Evolutionary conservation across 1,140 invertebrate genomes (phyloP), one percentile per base, ranked within the genome.

Genomic region (Eueides isabella): DNA sequence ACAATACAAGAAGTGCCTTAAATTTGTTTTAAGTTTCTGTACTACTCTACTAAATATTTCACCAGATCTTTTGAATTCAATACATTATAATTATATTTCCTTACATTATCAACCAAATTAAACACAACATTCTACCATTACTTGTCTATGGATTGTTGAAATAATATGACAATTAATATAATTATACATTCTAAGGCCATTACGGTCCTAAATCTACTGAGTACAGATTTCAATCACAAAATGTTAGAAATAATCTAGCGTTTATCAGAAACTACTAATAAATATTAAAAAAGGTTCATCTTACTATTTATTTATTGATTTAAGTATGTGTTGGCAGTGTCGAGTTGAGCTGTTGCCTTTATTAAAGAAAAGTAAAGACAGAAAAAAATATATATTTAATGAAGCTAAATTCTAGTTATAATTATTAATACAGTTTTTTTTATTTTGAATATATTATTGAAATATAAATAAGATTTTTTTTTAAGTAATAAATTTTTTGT

Each of bases 161-260:
- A 26, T 55, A 55, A 55, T 23, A 23, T 55, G 48, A 55, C 48
- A 55, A 12, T 55, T 19, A 55, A 55, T 26, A 55, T 55, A 23
- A 55, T 55, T 4, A 44, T 38, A 66, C 35, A 66, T 38, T 66
- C 64, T 66, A 66, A 41, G 33, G 64, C 64, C 64, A 41, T 44
- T 44, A 66, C 64, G 31, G 63, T 66, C 64, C 33, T 66, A 38
- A 38, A 11, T 35, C 64, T 66, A 55, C 48, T 1, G 30, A 63
- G 26, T 63, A 66, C 33, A 38, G 64, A 66, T 6, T 66, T 41
- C 64, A 66, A 65, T 66, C 19, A 66, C 35, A 28, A 19, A 38
- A 66, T 41, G 3, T 44, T n/a, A 63, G 9, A 55, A 26, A 23
- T 12, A 55, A 26, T 55, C 48, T 55, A 55, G 23, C 2, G 19